Base-by-base conservation (phyloP, 1,140 invertebrate species). In the Drosophila melanica region DNA sequence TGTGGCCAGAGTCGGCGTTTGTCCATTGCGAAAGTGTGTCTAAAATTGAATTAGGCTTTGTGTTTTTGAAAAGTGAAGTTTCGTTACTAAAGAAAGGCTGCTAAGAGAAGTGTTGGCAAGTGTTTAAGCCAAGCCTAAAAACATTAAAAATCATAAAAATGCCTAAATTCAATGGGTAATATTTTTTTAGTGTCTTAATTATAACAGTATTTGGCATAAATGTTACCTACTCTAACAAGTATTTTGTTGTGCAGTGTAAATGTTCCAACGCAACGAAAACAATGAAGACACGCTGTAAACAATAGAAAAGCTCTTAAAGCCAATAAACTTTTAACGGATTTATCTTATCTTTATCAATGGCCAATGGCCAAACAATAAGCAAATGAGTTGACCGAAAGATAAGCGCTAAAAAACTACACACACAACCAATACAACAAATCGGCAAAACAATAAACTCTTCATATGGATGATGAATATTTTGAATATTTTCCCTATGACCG, bases 401-500 rank as follows among this genome's bases (percentile, higher is more conserved):
- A 53, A 53, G 14, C 14, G 30, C n/a, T 59, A 37, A 23, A 57
- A 51, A 44, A 27, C 5, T 6, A 27, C 44, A 58, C 35, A 51
- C 2, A 35, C n/a, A 51, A 51, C n/a, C 27, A 20, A 39, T 7
- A 5, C 37, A 16, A 35, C 7, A 33, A 41, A 64, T 1, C n/a
- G 11, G 51, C 18, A 50, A 18, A 41, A 7, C 44, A 30, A 14
- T 41, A 44, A 55, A 51, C 35, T 33, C n/a, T 60, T 53, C 62
- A 33, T 79, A 87, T 87, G 84, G 84, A 89, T 84, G 84, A 87
- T 89, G 84, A 87, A 72, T 87, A 87, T 74, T 89, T 77, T 59
- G 84, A 87, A 55, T 89, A 89, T 84, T 87, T 89, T 77, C 84
- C 84, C 11, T 89, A 87, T 89, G 84, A 89, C 79, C 77, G 82